A percentile compares a stretch with the other conserved stretches of the same genome.
phyloP scores from a whole-genome alignment of 2,888 invertebrate genomes.

The Chrysotoxum bicinctum region DNA sequence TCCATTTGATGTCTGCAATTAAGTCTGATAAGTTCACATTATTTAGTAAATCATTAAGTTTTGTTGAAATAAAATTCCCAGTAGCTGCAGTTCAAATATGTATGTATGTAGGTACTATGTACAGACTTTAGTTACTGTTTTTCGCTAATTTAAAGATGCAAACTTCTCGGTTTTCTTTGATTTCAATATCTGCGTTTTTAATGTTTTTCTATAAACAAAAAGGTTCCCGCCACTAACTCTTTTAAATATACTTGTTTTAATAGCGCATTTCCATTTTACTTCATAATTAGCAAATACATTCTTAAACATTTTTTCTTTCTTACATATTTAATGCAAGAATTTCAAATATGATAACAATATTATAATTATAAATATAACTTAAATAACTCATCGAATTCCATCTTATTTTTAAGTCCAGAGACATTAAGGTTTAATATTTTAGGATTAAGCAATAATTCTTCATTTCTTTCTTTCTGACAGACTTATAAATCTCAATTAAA shows the following conservation, averaged over 20 bases:
- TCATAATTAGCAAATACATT: too few relatives aligned
- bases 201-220: not conserved
- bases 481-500: not conserved
- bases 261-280: too few relatives aligned
- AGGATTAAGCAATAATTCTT: too few relatives aligned
- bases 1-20: too few relatives aligned
- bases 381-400: not conserved
- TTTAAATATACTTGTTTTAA: not conserved
- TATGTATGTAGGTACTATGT: constrained; percentile 5
- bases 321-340: not conserved
- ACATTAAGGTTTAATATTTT: too few relatives aligned
- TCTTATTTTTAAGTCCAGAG: too few relatives aligned
- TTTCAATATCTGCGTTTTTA: not conserved
- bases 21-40: too few relatives aligned
- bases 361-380: not conserved
- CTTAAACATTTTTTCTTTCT: not conserved
- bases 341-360: not conserved
- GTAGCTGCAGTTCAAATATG: constrained; percentile 8
- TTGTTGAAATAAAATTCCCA: not conserved
- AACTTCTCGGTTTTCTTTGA: not conserved
- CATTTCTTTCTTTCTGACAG: too few relatives aligned
- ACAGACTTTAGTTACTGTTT: not conserved
- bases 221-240: not conserved
- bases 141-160: not conserved
- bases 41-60: too few relatives aligned